phyloP scores from a whole-genome alignment of 1,140 invertebrate species.

The Zaprionus africanus region DNA sequence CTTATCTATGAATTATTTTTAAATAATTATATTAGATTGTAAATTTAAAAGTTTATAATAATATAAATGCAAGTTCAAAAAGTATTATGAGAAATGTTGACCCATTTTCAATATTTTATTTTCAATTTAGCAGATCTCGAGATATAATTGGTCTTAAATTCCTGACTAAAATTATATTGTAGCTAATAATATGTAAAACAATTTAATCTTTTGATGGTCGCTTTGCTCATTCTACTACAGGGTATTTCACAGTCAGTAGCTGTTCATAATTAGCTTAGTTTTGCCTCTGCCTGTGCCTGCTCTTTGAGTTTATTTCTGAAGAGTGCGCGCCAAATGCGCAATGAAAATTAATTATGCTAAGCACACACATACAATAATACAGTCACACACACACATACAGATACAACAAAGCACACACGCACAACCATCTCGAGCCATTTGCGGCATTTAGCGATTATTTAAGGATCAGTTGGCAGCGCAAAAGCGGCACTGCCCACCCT shows the following conservation, averaged over 20 bases:
- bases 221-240: background rate
- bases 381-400: background rate
- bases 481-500: background rate
- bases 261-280: background rate
- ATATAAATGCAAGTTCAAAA: too few relatives aligned
- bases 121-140: background rate
- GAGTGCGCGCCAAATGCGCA: constrained; percentile 56
- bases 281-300: background rate
- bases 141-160: background rate
- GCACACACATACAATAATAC: constrained; percentile 22
- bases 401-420: constrained; percentile 20
- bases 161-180: too few relatives aligned
- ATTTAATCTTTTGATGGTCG: background rate
- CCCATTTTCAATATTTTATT: too few relatives aligned
- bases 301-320: constrained; percentile 55
- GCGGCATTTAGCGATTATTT: constrained; percentile 52
- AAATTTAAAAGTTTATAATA: too few relatives aligned
- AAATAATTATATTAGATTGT: too few relatives aligned
- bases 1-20: too few relatives aligned
- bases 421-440: constrained; percentile 19
- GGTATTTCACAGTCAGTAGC: constrained; percentile 15
- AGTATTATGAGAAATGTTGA: too few relatives aligned
- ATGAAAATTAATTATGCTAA: constrained; percentile 73
- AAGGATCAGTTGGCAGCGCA: constrained; percentile 33
- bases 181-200: background rate